Evolutionary conservation across 2,797 vertebrate genomes (phyloP).

Genomic region (Dendrocincla fuliginosa): DNA sequence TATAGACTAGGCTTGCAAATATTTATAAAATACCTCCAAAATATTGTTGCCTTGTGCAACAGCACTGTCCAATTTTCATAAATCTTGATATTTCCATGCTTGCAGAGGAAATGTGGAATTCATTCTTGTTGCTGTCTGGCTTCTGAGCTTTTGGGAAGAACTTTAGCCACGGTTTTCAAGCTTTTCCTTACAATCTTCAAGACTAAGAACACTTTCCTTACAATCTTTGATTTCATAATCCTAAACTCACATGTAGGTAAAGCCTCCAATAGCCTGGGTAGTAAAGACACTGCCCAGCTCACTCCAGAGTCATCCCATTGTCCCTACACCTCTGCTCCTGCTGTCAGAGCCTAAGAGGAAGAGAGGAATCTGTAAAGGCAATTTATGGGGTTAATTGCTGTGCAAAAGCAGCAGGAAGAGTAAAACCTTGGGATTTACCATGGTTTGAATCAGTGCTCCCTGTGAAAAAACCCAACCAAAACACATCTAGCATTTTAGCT

Average conservation of each 20-base stretch:
- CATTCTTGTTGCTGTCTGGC: background rate
- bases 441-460: background rate
- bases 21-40: slow-evolving; percentile 5
- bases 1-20: background rate
- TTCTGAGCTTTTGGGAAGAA: background rate
- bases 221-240: background rate
- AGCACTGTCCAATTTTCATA: background rate
- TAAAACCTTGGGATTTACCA: background rate
- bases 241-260: background rate
- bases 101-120: background rate
- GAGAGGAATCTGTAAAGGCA: background rate
- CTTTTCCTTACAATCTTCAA: background rate
- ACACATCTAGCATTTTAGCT: background rate
- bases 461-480: background rate
- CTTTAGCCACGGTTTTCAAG: accelerated
- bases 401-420: background rate
- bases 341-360: background rate
- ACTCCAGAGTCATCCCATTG: background rate
- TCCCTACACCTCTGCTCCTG: background rate
- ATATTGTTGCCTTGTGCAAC: background rate
- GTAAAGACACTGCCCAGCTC: background rate
- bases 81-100: background rate
- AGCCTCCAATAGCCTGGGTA: background rate
- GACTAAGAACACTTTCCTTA: background rate
- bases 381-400: background rate